Evolutionary conservation across 2,888 invertebrate species (phyloP), one percentile per base, ranked within the genome.

Genomic region (Lepidocyrtoides sp.): DNA sequence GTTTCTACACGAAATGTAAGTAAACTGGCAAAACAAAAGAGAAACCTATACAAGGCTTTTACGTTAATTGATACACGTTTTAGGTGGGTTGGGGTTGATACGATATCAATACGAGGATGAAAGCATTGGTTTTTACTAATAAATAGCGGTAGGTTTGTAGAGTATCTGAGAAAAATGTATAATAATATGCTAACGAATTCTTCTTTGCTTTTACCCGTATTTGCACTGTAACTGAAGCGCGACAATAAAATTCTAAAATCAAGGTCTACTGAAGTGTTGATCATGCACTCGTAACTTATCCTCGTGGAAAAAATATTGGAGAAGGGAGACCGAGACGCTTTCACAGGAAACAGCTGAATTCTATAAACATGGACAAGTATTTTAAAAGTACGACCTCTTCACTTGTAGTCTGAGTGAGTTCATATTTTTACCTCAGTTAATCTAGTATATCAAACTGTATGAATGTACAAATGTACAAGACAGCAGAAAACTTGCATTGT

Each of bases 191-290:
- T 57, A 79, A 79, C 57, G 54, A 54, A 79, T 57, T 75, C 77
- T 12, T 51, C 57, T 79, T 57, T 29, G 8, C 79, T 54, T 36
- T 57, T 79, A 79, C 54, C 75, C 32, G 7, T 57, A 83, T 83
- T 66, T 66, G 48, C 48, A 63, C 17, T 26, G 63, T 41, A 44
- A 83, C 57, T 66, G 66, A 85, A 57, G 85, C 72, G 85, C 54
- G 17, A 85, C 69, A 85, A 85, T 85, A 79, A 79, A 79, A 85
- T 75, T 85, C 75, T 57, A 36, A 79, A 79, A 79, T 54, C 79
- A 79, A 51, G 57, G 54, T 72, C 51, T 72, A 23, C 29, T 87
- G 20, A 23, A 87, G 87, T 87, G 87, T 87, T 87, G 63, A 79
- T 79, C 87, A 87, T 63, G 66, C 87, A 79, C 87, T 87, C 79